These are phyloP conservation scores for Acanthochromis polyacanthus DNA, from an alignment of 2,113 vertebrate species.

Conservation along the genomic window DNA sequence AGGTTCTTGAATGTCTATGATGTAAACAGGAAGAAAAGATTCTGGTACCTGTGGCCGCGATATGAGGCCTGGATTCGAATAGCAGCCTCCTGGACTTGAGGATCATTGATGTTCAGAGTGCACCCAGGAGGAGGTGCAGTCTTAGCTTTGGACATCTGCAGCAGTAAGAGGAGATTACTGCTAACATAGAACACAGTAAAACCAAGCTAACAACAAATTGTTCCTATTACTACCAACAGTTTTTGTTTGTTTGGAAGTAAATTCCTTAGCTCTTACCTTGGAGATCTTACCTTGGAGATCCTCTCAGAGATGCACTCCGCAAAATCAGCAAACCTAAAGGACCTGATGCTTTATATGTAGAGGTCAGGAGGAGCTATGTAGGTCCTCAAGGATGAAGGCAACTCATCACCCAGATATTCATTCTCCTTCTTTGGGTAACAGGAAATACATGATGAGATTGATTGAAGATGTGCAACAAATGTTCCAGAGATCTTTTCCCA, in stretches of 20 bases:
- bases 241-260: no score
- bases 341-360: constrained; percentile 63
- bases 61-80: constrained; percentile 84
- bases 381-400: constrained; percentile 11
- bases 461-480: constrained; percentile 63
- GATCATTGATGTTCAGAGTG: constrained; percentile 78
- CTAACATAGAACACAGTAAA: neutral
- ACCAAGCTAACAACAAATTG: no score
- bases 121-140: constrained; percentile 67
- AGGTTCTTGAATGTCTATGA: no score
- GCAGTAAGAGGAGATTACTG: neutral
- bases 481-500: constrained; percentile 7
- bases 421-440: constrained; percentile 66
- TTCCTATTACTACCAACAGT: no score
- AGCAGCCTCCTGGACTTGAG: constrained; percentile 79
- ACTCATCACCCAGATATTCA: constrained; percentile 13
- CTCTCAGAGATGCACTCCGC: neutral
- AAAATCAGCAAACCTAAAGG: constrained; percentile 18
- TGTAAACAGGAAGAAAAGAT: no score
- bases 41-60: constrained; percentile 74
- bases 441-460: constrained; percentile 10
- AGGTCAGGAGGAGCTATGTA: constrained; percentile 16
- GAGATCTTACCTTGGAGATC: constrained; percentile 54
- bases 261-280: no score
- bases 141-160: constrained; percentile 81